Percentiles rank a stretch among this genome's conserved stretches.
These are phyloP conservation scores for Porites lobata DNA, from an alignment of 92 coral and sea anemone species.

Conservation along the genomic window DNA sequence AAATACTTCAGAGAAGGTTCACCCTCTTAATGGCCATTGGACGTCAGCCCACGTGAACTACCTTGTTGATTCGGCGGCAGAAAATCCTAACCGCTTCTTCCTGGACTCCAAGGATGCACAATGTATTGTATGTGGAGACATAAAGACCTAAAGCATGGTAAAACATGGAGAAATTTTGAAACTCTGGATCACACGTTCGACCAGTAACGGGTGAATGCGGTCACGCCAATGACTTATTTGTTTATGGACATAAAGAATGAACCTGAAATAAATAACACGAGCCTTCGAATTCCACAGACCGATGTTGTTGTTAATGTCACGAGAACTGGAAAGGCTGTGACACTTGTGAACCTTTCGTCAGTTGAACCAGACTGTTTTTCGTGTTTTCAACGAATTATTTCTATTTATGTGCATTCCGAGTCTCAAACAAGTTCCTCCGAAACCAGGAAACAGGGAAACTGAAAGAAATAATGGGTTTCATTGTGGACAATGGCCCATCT, in stretches of 20 bases:
- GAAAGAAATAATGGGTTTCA: slow-evolving; percentile 59
- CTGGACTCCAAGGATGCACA: slow-evolving; percentile 59
- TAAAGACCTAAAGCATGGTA: slow-evolving; percentile 64
- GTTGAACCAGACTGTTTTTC: slow-evolving; percentile 52
- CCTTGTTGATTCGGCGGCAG: slow-evolving; percentile 64
- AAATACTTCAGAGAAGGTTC: slow-evolving; percentile 43
- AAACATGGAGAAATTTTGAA: slow-evolving; percentile 57
- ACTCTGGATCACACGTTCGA: slow-evolving; percentile 67
- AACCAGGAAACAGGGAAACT: slow-evolving; percentile 70
- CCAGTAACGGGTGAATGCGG: slow-evolving; percentile 49
- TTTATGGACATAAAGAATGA: slow-evolving; percentile 31
- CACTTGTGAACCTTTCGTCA: slow-evolving; percentile 49
- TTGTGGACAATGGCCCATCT: slow-evolving; percentile 78
- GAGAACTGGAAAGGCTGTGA: slow-evolving; percentile 69
- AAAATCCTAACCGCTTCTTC: slow-evolving; percentile 32
- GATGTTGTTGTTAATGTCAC: slow-evolving; percentile 35
- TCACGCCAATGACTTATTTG: slow-evolving; percentile 80
- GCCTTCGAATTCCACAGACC: not conserved
- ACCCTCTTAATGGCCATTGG: slow-evolving; percentile 66
- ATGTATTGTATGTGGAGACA: slow-evolving; percentile 49
- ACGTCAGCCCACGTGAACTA: slow-evolving; percentile 53
- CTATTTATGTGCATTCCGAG: slow-evolving; percentile 45
- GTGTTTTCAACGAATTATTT: slow-evolving; percentile 63
- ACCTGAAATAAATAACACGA: slow-evolving; percentile 5
- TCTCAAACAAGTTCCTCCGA: slow-evolving; percentile 41